Evolutionary conservation across 2,113 vertebrate genomes (phyloP).

Genomic region (Bubo blakistoni): DNA sequence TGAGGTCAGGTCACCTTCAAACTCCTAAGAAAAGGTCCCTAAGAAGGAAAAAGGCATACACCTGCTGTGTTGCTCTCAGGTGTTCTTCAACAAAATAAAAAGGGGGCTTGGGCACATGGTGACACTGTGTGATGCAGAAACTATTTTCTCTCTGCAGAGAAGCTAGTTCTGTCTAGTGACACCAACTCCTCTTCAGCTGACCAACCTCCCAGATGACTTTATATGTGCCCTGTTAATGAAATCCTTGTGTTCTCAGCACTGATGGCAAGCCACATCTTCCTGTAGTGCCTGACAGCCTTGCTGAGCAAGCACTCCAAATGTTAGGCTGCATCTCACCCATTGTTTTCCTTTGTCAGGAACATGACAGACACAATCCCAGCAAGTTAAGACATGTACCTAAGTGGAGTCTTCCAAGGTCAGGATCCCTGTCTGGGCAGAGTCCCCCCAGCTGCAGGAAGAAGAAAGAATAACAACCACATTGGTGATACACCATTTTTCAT

Average conservation of each 20-base stretch:
- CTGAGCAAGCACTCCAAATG: background rate
- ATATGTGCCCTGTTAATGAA: background rate
- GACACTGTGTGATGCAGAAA: background rate
- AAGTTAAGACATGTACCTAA: conserved; percentile 15
- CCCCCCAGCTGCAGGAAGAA: conserved; percentile 48
- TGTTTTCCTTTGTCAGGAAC: background rate
- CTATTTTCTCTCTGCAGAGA: background rate
- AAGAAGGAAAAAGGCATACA: background rate
- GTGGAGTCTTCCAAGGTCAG: conserved; percentile 8
- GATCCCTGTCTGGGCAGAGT: conserved; percentile 48
- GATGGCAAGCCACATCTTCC: background rate
- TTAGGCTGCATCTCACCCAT: background rate
- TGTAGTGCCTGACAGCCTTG: background rate
- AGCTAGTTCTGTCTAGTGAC: background rate
- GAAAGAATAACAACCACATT: background rate
- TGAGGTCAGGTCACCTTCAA: background rate
- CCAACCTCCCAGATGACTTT: background rate
- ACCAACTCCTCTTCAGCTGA: background rate
- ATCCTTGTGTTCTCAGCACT: background rate
- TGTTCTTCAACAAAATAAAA: background rate
- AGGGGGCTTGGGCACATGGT: background rate
- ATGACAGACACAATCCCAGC: background rate
- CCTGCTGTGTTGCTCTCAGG: background rate
- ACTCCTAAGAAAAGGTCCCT: background rate
- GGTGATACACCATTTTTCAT: conserved; percentile 2